phyloP scores from a whole-genome alignment of 2,888 invertebrate species.

The Perizoma affinitatum region DNA sequence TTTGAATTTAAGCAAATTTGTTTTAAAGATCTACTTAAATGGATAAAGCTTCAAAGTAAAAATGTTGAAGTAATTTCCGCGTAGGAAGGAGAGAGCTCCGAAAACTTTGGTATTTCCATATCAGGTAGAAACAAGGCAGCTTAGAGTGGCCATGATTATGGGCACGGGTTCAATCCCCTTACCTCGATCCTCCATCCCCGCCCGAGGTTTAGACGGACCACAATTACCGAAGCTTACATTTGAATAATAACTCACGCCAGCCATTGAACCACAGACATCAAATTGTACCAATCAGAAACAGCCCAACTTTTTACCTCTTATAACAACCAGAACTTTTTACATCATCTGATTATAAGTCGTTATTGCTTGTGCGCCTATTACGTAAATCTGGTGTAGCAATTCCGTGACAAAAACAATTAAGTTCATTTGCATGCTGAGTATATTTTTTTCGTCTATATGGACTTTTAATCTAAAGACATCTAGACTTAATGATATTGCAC shows the following conservation, averaged over 20 bases:
- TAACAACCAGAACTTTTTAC: slow-evolving; percentile 31
- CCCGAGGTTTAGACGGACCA: slow-evolving; percentile 37
- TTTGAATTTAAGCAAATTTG: neutral
- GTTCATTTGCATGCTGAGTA: slow-evolving; percentile 65
- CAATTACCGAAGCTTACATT: slow-evolving; percentile 42
- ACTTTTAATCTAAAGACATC: slow-evolving; percentile 33
- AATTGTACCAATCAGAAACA: slow-evolving; percentile 36
- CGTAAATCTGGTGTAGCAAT: slow-evolving; percentile 44
- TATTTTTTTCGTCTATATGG: slow-evolving; percentile 57
- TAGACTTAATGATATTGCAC: slow-evolving; percentile 21
- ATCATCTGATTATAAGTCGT: slow-evolving; percentile 31
- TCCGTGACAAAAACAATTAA: slow-evolving; percentile 60
- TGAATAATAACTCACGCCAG: slow-evolving; percentile 39
- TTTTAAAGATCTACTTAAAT: slow-evolving; percentile 2
- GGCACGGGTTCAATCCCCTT: slow-evolving; percentile 64
- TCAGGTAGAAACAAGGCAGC: slow-evolving; percentile 20
- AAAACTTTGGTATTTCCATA: slow-evolving; percentile 23
- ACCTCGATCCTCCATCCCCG: slow-evolving; percentile 38
- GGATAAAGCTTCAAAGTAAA: slow-evolving; percentile 16
- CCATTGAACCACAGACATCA: slow-evolving; percentile 36
- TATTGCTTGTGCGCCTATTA: slow-evolving; percentile 34
- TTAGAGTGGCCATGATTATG: slow-evolving; percentile 56
- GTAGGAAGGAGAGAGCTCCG: slow-evolving; percentile 12
- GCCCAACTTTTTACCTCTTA: slow-evolving; percentile 27
- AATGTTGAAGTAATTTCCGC: slow-evolving; percentile 8